Conservation (phyloP, 2,113 vertebrate genomes). For the Naja naja region DNA sequence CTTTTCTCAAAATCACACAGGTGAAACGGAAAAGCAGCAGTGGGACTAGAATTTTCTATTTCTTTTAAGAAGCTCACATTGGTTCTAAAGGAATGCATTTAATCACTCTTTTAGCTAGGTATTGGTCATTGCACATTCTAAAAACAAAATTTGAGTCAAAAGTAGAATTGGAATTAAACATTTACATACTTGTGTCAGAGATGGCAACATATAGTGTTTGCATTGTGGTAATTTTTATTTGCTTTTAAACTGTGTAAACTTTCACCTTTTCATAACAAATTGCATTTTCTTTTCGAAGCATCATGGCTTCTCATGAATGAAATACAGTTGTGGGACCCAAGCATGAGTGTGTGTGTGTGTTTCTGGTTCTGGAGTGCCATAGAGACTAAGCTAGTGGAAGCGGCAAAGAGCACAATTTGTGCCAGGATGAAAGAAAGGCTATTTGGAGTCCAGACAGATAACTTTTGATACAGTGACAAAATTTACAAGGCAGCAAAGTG, state of each 20-base stretch:
- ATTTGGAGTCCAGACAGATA: background rate
- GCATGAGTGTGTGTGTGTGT: background rate
- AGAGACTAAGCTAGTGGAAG: background rate
- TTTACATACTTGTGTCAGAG: background rate
- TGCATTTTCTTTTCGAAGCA: background rate
- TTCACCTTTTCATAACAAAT: background rate
- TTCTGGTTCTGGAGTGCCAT: background rate
- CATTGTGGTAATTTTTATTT: background rate
- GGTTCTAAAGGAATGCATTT: background rate
- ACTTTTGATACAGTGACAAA: background rate
- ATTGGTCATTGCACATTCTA: background rate
- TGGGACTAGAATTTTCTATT: background rate
- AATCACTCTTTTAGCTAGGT: background rate
- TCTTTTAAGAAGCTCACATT: background rate
- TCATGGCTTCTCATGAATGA: background rate
- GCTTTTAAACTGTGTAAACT: background rate
- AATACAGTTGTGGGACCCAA: background rate
- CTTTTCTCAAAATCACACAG: conserved; percentile 34
- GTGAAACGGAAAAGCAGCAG: conserved; percentile 12
- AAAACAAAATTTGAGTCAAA: background rate
- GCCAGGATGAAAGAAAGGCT: background rate
- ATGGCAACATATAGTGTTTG: background rate
- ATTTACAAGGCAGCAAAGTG: background rate
- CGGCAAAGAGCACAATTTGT: background rate
- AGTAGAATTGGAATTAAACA: background rate